Percentiles rank a stretch among this genome's conserved stretches.
These are phyloP conservation scores for Lithobates pipiens DNA, from an alignment of 2,797 vertebrate species.

Conservation along the genomic window DNA sequence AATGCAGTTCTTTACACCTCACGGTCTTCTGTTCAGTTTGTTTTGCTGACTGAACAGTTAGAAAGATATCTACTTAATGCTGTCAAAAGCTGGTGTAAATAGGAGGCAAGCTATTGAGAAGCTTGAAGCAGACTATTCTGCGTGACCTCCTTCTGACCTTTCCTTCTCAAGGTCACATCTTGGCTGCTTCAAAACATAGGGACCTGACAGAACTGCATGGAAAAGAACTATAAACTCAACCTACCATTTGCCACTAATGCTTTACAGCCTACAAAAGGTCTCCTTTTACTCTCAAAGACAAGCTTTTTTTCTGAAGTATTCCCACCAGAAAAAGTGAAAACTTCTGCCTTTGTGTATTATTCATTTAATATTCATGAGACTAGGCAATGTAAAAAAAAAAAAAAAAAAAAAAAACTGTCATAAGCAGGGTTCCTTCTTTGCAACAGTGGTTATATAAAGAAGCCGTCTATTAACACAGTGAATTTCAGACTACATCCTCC, in stretches of 20 bases:
- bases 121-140: slow-evolving; percentile 79
- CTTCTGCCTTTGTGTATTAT: slow-evolving; percentile 33
- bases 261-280: slow-evolving; percentile 49
- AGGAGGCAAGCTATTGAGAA: slow-evolving; percentile 73
- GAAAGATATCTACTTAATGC: slow-evolving; percentile 84
- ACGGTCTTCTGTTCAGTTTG: slow-evolving; percentile 67
- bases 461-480: slow-evolving; percentile 52
- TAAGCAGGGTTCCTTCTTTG: background rate
- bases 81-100: slow-evolving; percentile 84
- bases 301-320: slow-evolving; percentile 58
- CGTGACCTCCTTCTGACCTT: slow-evolving; percentile 83
- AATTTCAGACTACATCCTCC: slow-evolving; percentile 50
- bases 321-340: slow-evolving; percentile 56
- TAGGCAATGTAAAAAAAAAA: slow-evolving; percentile 33
- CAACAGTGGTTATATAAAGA: background rate
- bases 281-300: slow-evolving; percentile 58
- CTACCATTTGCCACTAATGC: background rate
- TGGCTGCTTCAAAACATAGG: slow-evolving; percentile 78
- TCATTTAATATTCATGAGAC: background rate
- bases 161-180: slow-evolving; percentile 78
- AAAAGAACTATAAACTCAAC: slow-evolving; percentile 48
- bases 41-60: slow-evolving; percentile 78
- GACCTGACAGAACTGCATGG: slow-evolving; percentile 76
- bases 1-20: slow-evolving; percentile 53
- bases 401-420: background rate